These are phyloP conservation scores for Oryzias woworae DNA, from an alignment of 2,113 vertebrate species.

Conservation along the genomic window DNA sequence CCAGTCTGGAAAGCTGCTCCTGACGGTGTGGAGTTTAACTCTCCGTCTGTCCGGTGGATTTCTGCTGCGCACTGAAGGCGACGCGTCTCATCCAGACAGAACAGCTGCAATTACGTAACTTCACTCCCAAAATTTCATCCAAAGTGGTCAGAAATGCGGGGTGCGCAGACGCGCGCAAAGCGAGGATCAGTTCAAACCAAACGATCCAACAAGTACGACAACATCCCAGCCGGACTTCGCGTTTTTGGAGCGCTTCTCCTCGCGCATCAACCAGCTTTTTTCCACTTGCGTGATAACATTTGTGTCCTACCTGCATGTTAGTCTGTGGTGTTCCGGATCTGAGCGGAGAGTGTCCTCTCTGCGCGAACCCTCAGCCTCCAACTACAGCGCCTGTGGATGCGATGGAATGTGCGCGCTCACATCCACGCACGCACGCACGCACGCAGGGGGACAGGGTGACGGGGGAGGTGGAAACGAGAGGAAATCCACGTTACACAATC, in stretches of 20 bases:
- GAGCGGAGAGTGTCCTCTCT: conserved; percentile 34
- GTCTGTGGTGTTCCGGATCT: conserved; percentile 14
- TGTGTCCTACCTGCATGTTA: conserved; percentile 68
- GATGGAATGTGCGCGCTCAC: conserved; percentile 52
- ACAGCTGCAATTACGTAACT: conserved; percentile 63
- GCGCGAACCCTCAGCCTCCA: conserved; percentile 49
- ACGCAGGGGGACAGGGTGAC: conserved; percentile 1
- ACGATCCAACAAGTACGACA: conserved; percentile 27
- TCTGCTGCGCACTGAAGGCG: conserved; percentile 23
- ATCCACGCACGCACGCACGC: not conserved
- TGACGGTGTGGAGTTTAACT: conserved; percentile 49
- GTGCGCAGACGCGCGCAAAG: not conserved
- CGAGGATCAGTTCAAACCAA: not conserved
- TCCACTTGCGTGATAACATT: not conserved
- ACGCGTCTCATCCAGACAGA: conserved; percentile 31
- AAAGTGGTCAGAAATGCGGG: conserved; percentile 16
- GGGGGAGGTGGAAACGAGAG: conserved; percentile 24
- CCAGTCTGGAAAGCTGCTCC: conserved; percentile 11
- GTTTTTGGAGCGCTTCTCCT: not conserved
- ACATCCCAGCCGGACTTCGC: not conserved
- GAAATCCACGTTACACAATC: conserved; percentile 19
- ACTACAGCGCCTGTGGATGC: conserved; percentile 52
- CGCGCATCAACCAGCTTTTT: not conserved
- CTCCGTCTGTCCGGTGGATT: conserved; percentile 34
- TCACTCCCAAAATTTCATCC: conserved; percentile 40